These are phyloP conservation scores for Gopherus evgoodei DNA, from an alignment of 2,113 vertebrate genomes.

Conservation along the genomic window DNA sequence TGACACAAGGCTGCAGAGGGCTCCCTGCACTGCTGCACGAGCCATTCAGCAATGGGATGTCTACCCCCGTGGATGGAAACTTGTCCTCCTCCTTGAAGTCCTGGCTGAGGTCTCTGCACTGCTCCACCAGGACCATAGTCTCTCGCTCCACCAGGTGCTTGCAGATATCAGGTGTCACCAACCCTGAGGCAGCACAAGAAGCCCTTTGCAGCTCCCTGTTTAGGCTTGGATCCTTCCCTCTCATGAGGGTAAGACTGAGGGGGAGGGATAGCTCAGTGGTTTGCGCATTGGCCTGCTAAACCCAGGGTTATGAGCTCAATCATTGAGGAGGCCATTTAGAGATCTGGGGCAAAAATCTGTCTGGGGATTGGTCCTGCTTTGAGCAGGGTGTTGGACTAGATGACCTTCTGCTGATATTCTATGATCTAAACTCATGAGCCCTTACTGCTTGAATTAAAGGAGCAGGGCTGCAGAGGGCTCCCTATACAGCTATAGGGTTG, in stretches of 20 bases:
- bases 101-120: neutral
- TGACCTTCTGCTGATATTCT: too few species aligned
- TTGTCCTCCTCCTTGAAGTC: neutral
- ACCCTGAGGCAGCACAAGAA: neutral
- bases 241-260: too few species aligned
- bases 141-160: neutral
- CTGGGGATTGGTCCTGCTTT: too few species aligned
- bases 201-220: neutral
- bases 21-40: neutral
- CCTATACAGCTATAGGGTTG: neutral
- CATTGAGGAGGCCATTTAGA: too few species aligned
- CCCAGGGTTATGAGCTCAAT: too few species aligned
- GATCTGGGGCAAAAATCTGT: too few species aligned
- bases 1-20: neutral
- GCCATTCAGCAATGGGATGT: neutral
- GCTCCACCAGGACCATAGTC: neutral
- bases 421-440: too few species aligned
- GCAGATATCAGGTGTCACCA: neutral
- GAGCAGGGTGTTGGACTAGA: too few species aligned
- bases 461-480: neutral
- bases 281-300: too few species aligned
- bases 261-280: too few species aligned
- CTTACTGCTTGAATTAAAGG: too few species aligned
- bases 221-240: too few species aligned
- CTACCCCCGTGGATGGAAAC: neutral